Conservation (phyloP, 2,888 invertebrate genomes). For the Lycia hirtaria region DNA sequence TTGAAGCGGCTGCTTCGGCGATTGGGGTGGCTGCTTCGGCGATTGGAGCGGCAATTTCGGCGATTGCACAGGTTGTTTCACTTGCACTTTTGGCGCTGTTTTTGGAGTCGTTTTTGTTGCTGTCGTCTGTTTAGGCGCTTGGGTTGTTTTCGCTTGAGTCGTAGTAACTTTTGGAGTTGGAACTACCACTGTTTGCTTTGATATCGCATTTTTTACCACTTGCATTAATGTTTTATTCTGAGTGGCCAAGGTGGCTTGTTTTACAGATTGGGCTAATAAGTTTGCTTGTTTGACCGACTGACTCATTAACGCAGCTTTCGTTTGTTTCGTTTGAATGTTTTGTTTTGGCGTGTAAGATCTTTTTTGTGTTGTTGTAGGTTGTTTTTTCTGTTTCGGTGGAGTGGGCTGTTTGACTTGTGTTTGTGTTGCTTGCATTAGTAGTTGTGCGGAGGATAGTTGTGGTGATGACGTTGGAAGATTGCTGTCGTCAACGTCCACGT, state of each 20-base stretch:
- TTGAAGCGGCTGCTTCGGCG: constrained; percentile 14
- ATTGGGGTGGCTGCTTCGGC: constrained; percentile 12
- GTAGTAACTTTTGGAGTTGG: constrained; percentile 43
- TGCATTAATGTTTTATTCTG: constrained; percentile 44
- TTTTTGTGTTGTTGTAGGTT: constrained; percentile 44
- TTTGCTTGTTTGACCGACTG: constrained; percentile 65
- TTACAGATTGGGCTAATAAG: constrained; percentile 56
- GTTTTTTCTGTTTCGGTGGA: constrained; percentile 54
- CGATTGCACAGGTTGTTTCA: constrained; percentile 33
- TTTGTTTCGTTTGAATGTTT: constrained; percentile 39
- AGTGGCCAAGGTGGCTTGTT: constrained; percentile 47
- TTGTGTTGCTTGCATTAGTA: constrained; percentile 72
- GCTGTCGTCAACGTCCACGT: constrained; percentile 77
- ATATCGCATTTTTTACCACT: constrained; percentile 34
- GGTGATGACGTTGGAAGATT: constrained; percentile 49
- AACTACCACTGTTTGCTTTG: constrained; percentile 40
- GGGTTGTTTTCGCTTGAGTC: constrained; percentile 28
- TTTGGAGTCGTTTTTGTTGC: constrained; percentile 11
- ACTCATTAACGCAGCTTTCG: constrained; percentile 57
- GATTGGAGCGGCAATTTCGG: constrained; percentile 20
- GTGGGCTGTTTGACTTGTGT: constrained; percentile 50
- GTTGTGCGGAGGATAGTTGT: constrained; percentile 71
- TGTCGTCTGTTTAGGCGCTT: constrained; percentile 20
- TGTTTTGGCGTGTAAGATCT: constrained; percentile 40
- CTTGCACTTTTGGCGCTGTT: constrained; percentile 21